Percentiles rank a stretch among this genome's conserved stretches.
Evolutionary conservation across 92 coral and sea anemone genomes (phyloP).

Genomic region (Hydrozoanthus gracilis): DNA sequence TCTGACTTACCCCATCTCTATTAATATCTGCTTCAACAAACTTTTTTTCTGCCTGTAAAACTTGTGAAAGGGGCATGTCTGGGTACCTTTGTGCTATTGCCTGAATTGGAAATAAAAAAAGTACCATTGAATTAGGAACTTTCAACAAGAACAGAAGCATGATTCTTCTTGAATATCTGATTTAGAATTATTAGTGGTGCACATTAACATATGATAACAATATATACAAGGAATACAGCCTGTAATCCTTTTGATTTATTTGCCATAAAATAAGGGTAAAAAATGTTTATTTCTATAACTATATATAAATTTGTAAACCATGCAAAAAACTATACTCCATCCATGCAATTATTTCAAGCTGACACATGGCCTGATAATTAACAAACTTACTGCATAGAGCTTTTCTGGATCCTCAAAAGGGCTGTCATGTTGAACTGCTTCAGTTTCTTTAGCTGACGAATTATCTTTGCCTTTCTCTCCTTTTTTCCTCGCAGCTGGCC

Average conservation of each 20-base stretch:
- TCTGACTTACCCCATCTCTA: slow-evolving; percentile 98
- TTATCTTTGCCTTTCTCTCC: slow-evolving; percentile 59
- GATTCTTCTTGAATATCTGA: no score
- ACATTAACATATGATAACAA: no score
- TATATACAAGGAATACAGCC: no score
- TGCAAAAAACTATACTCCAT: no score
- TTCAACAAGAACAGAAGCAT: not conserved
- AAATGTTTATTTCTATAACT: no score
- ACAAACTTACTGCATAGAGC: slow-evolving; percentile 75
- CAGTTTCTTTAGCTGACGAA: slow-evolving; percentile 38
- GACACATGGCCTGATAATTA: not conserved
- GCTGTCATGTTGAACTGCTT: slow-evolving; percentile 59
- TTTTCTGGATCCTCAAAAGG: slow-evolving; percentile 94
- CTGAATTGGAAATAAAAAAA: slow-evolving; percentile 34
- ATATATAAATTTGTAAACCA: no score
- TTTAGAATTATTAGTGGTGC: not conserved
- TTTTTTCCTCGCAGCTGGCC: slow-evolving; percentile 84
- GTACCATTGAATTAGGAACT: not conserved
- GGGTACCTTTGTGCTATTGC: slow-evolving; percentile 82
- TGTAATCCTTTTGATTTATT: no score
- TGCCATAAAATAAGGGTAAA: no score
- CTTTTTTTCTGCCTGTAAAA: slow-evolving; percentile 84
- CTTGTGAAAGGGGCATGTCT: slow-evolving; percentile 88
- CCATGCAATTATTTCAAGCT: not conserved
- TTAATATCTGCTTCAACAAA: slow-evolving; percentile 97